A percentile compares a stretch with the other conserved stretches of the same genome.
These are phyloP conservation scores for Antechinus stuartii DNA, from an alignment of 2,113 vertebrate species.

Conservation along the genomic window DNA sequence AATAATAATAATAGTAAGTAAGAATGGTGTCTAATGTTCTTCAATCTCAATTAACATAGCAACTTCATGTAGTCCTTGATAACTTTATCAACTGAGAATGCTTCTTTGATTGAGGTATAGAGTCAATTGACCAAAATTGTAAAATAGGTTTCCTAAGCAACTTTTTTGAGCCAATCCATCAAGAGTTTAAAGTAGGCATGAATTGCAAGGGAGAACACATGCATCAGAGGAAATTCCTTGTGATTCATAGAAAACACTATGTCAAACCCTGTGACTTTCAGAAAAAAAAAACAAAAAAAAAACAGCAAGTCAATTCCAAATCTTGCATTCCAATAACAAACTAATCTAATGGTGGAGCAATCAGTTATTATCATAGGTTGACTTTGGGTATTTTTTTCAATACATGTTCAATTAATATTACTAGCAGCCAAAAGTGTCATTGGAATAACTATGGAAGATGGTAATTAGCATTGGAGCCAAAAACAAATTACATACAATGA, in stretches of 20 bases:
- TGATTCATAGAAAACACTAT: not conserved
- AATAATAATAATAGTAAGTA: not conserved
- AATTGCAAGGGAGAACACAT: not conserved
- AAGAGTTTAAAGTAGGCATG: not conserved
- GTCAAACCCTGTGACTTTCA: not conserved
- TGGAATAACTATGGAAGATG: not conserved
- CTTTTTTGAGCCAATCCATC: not conserved
- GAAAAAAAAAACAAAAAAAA: not conserved
- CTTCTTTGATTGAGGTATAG: not conserved
- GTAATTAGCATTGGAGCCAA: not conserved
- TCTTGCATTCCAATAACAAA: not conserved
- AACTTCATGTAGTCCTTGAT: not conserved
- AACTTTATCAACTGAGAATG: not conserved
- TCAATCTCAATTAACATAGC: not conserved
- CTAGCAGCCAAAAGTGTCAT: not conserved
- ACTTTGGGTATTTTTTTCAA: not conserved
- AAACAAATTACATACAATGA: not conserved
- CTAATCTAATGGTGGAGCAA: not conserved
- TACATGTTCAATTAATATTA: not conserved
- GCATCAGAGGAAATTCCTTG: not conserved
- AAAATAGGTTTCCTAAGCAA: not conserved
- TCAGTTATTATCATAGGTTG: not conserved
- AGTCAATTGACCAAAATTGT: not conserved
- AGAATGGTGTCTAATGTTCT: not conserved
- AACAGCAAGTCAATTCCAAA: not conserved